phyloP scores from a whole-genome alignment of 2,113 vertebrate genomes.

The Leptosomus discolor region DNA sequence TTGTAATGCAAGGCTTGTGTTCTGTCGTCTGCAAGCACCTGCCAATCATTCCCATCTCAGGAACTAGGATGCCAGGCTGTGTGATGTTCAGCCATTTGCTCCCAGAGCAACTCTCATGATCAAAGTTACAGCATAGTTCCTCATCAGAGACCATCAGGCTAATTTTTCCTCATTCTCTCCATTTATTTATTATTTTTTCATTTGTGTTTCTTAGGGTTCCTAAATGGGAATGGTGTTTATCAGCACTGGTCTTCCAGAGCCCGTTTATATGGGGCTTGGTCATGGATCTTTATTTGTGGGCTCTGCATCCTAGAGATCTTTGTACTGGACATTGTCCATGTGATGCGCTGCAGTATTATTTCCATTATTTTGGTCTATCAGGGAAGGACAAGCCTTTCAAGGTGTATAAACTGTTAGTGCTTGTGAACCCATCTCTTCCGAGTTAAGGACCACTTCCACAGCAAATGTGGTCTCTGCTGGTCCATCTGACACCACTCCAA shows the following conservation, averaged over 20 bases:
- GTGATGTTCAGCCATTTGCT: background rate
- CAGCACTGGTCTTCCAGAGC: background rate
- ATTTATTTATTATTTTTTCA: background rate
- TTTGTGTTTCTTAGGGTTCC: background rate
- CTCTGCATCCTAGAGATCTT: background rate
- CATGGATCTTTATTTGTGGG: background rate
- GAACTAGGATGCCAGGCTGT: rapidly evolving
- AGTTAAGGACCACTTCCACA: background rate
- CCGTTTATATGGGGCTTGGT: too few species aligned
- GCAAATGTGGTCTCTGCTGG: background rate
- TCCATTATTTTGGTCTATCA: background rate
- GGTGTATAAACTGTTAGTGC: background rate
- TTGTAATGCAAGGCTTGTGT: background rate
- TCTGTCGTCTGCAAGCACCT: background rate
- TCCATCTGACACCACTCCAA: background rate
- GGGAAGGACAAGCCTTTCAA: background rate
- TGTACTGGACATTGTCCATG: background rate
- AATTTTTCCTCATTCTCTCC: background rate
- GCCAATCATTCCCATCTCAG: background rate
- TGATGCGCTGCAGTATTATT: background rate
- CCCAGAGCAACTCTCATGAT: background rate
- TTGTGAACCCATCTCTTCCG: rapidly evolving
- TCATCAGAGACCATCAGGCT: background rate
- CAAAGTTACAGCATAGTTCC: background rate
- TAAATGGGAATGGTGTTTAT: background rate